These are phyloP conservation scores for Anthonomus grandis DNA, from an alignment of 1,140 invertebrate species.

Conservation along the genomic window DNA sequence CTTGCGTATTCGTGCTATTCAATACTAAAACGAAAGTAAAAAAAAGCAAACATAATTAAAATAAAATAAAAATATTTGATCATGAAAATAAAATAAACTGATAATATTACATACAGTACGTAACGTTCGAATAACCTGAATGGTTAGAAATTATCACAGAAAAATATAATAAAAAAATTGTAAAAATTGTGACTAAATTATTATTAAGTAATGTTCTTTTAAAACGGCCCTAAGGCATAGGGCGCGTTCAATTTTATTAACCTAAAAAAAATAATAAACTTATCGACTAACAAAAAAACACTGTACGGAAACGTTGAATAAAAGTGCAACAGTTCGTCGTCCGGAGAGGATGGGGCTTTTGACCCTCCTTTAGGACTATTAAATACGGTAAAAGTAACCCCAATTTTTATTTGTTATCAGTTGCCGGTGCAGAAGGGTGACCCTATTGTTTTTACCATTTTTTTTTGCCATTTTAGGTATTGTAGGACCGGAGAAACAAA, in stretches of 20 bases:
- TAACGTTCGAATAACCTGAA: conserved; percentile 23
- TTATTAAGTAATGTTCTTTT: neutral
- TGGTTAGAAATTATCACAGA: conserved; percentile 43
- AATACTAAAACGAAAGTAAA: conserved; percentile 10
- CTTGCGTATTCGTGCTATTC: conserved; percentile 5
- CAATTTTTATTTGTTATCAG: conserved; percentile 24
- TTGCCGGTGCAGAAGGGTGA: too few relatives aligned
- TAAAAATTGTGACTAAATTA: conserved; percentile 30
- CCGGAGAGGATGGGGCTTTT: too few relatives aligned
- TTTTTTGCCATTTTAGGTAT: too few relatives aligned
- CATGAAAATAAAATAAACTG: conserved; percentile 21
- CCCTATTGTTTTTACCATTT: too few relatives aligned
- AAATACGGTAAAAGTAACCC: conserved; percentile 12
- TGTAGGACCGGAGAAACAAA: too few relatives aligned
- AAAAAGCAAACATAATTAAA: conserved; percentile 18
- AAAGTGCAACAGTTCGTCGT: conserved; percentile 12
- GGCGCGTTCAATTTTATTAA: too few relatives aligned
- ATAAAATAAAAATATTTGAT: conserved; percentile 28
- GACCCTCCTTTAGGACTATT: too few relatives aligned
- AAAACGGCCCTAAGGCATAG: neutral
- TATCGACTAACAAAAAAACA: conserved; percentile 18
- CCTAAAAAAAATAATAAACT: conserved; percentile 7
- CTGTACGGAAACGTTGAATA: conserved; percentile 9
- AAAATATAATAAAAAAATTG: conserved; percentile 29
- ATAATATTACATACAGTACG: conserved; percentile 24